Conservation (phyloP, 2,797 vertebrate species). For the Coracias cyanogaster region DNA sequence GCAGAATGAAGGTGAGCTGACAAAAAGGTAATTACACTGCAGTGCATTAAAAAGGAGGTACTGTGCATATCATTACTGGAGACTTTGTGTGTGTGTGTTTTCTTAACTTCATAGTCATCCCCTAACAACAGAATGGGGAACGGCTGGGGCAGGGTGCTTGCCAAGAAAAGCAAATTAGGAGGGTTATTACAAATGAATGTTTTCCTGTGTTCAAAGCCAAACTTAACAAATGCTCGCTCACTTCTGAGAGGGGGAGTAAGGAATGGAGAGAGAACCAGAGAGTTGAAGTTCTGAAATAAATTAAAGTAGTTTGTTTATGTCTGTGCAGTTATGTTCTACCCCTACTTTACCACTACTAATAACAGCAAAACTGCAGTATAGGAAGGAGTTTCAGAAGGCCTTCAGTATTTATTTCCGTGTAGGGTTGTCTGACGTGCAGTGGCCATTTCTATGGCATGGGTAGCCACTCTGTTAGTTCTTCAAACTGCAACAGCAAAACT, state of each 20-base stretch:
- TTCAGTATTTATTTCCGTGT: background rate
- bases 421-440: background rate
- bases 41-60: constrained; percentile 35
- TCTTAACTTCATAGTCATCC: constrained; percentile 19
- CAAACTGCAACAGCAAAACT: background rate
- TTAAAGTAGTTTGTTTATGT: background rate
- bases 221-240: background rate
- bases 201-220: constrained; percentile 39
- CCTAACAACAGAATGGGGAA: constrained; percentile 29
- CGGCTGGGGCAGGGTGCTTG: background rate
- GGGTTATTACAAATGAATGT: background rate
- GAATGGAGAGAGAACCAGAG: background rate
- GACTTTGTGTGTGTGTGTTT: background rate
- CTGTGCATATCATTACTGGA: background rate
- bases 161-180: constrained; percentile 55
- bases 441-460: accelerated
- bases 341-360: background rate
- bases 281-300: background rate
- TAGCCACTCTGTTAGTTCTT: background rate
- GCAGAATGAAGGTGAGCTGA: constrained; percentile 48
- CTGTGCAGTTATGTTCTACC: background rate
- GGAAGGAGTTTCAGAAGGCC: accelerated
- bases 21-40: constrained; percentile 65
- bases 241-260: background rate
- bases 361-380: background rate